Conservation (phyloP, 1,140 invertebrate genomes). For the Bombus sylvicola region DNA sequence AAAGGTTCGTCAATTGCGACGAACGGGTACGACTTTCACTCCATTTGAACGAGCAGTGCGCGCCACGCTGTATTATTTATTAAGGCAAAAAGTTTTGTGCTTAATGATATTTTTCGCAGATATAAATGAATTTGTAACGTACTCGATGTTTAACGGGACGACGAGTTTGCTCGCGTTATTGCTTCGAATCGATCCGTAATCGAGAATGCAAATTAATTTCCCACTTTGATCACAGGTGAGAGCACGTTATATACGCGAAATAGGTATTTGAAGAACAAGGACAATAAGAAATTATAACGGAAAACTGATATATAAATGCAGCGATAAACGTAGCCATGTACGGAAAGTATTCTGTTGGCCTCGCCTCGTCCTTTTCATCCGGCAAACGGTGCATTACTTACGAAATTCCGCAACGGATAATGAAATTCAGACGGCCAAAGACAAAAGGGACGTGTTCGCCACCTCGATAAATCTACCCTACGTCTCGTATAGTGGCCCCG, state of each 20-base stretch:
- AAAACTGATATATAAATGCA: too few relatives aligned
- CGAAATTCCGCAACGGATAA: not conserved
- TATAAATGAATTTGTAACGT: not conserved
- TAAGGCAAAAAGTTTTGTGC: too few relatives aligned
- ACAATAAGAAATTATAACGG: not conserved
- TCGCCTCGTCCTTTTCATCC: too few relatives aligned
- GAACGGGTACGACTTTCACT: slow-evolving; percentile 50
- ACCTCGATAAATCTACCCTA: not conserved
- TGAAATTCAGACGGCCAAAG: not conserved
- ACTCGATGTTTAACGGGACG: not conserved
- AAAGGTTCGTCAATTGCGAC: slow-evolving; percentile 32
- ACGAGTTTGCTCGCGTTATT: not conserved
- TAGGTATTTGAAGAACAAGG: not conserved
- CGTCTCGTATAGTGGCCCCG: not conserved
- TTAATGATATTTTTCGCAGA: not conserved
- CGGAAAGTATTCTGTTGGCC: too few relatives aligned
- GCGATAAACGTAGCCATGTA: too few relatives aligned
- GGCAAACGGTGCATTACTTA: too few relatives aligned
- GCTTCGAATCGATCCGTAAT: not conserved
- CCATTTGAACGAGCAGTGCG: slow-evolving; percentile 25
- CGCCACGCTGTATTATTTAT: not conserved
- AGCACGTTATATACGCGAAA: not conserved
- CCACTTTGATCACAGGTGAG: not conserved
- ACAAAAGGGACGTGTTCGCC: not conserved
- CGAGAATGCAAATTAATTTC: not conserved